These are phyloP conservation scores for Trichomalopsis sarcophagae DNA, from an alignment of 1,140 invertebrate genomes.

Conservation along the genomic window DNA sequence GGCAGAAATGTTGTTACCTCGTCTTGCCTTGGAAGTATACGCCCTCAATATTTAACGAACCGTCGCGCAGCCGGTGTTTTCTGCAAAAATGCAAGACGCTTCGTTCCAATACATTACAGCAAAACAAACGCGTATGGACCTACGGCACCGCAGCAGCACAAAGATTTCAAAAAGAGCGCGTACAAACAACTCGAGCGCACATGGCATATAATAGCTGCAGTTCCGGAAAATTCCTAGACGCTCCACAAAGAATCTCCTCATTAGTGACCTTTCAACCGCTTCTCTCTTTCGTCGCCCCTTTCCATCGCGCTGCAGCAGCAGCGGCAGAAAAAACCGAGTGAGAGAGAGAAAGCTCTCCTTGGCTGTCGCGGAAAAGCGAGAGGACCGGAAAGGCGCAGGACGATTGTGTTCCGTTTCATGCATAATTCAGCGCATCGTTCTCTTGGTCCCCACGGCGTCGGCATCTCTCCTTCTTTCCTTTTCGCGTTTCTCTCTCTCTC, in stretches of 20 bases:
- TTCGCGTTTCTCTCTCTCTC: conserved; percentile 14
- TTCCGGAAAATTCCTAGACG: not conserved
- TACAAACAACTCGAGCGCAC: too few species aligned
- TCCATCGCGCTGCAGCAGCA: not conserved
- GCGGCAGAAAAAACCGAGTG: not conserved
- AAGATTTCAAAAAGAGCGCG: too few species aligned
- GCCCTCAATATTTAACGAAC: not conserved
- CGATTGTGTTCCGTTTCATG: conserved; percentile 72
- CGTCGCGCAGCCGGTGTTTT: not conserved
- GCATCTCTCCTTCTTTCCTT: conserved; percentile 30
- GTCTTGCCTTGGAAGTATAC: not conserved
- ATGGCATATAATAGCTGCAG: not conserved
- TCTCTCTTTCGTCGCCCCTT: not conserved
- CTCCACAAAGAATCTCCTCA: conserved; percentile 19
- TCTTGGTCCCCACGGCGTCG: conserved; percentile 53
- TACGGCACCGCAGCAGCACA: too few species aligned
- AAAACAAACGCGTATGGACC: too few species aligned
- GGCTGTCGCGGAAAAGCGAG: conserved; percentile 13
- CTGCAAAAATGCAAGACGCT: not conserved
- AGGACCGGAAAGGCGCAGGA: conserved; percentile 53
- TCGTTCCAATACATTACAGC: not conserved
- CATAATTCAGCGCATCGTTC: conserved; percentile 71
- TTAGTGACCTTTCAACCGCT: conserved; percentile 4
- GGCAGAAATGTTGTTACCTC: not conserved
- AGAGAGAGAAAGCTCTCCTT: conserved; percentile 24